A percentile compares a stretch with the other conserved stretches of the same genome.
These are phyloP conservation scores for Malurus leucopterus DNA, from an alignment of 2,797 vertebrate genomes.

Conservation along the genomic window DNA sequence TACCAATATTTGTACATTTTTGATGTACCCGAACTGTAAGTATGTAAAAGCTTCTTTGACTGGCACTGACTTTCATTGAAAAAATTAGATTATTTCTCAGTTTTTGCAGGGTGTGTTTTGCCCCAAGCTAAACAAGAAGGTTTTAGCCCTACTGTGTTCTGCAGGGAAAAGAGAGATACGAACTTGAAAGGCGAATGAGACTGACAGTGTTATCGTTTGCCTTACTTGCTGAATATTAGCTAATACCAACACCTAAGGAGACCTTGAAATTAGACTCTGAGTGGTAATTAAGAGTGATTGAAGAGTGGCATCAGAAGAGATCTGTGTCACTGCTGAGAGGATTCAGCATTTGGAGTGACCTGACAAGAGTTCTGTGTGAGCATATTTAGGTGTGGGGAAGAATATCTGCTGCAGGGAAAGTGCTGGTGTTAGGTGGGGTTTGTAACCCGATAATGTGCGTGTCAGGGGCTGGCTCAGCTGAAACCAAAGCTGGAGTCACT, in stretches of 20 bases:
- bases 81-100: slow-evolving; percentile 72
- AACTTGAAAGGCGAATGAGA: slow-evolving; percentile 35
- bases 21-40: slow-evolving; percentile 46
- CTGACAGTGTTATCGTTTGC: slow-evolving; percentile 36
- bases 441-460: slow-evolving; percentile 43
- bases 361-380: not conserved
- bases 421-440: slow-evolving; percentile 55
- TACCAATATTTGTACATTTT: slow-evolving; percentile 34
- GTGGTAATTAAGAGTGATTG: slow-evolving; percentile 59
- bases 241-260: slow-evolving; percentile 54
- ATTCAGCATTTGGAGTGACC: slow-evolving; percentile 25
- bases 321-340: slow-evolving; percentile 25
- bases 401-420: slow-evolving; percentile 33
- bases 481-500: slow-evolving; percentile 47
- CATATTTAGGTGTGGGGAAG: slow-evolving; percentile 39
- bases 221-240: slow-evolving; percentile 52
- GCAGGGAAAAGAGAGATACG: slow-evolving; percentile 36
- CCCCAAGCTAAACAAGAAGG: slow-evolving; percentile 73
- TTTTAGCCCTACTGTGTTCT: slow-evolving; percentile 60
- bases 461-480: slow-evolving; percentile 49
- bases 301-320: slow-evolving; percentile 51
- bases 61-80: slow-evolving; percentile 73
- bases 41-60: slow-evolving; percentile 61
- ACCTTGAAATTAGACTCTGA: slow-evolving; percentile 43
- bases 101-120: slow-evolving; percentile 67